Evolutionary conservation across 1,140 invertebrate species (phyloP), one percentile per base, ranked within the genome.

Genomic region (Orchesella cincta): DNA sequence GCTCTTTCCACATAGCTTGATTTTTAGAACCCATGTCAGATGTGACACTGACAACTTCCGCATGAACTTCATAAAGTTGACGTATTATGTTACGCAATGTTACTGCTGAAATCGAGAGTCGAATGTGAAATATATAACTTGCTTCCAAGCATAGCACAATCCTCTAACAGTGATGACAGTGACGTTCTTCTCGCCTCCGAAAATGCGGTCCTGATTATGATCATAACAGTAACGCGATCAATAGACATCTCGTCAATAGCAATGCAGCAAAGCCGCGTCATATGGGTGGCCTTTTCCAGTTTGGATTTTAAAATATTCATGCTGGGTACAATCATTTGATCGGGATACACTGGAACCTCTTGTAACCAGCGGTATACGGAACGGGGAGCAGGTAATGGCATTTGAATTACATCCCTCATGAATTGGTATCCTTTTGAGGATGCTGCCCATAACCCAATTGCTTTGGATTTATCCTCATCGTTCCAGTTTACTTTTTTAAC

Each of bases 1-100:
- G 51, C n/a, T 76, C 75, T 26, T 78, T 79, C 78, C 78, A 79
- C 1, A 78, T 18, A 39, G 18, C 1, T 23, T 8, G 8, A 31
- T 79, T 72, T n/a, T 79, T 79, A 23, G 71, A 5, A 16, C 82
- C 84, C 76, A 82, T 83, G 74, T 86, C 83, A 26, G 78, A 81
- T 5, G 84, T 83, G 76, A 82, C 81, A 5, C 82, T 83, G 16
- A 85, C 81, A 26, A 85, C 84, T 1, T 83, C 78, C 71, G 79
- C 84, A n/a, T 79, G 78, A 54, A 81, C 77, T 33, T 80, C 57
- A 75, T 85, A 79, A 20, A 85, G 73, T 46, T 80, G 62, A 39
- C 39, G 73, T 5, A 81, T 77, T 20, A 74, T 71, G 1, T 77
- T 35, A 20, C 31, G 0, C 29, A 81, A 74, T 8, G 1, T 64